These are phyloP conservation scores for Cirrhinus molitorella DNA, from an alignment of 2,797 vertebrate genomes.

Conservation along the genomic window DNA sequence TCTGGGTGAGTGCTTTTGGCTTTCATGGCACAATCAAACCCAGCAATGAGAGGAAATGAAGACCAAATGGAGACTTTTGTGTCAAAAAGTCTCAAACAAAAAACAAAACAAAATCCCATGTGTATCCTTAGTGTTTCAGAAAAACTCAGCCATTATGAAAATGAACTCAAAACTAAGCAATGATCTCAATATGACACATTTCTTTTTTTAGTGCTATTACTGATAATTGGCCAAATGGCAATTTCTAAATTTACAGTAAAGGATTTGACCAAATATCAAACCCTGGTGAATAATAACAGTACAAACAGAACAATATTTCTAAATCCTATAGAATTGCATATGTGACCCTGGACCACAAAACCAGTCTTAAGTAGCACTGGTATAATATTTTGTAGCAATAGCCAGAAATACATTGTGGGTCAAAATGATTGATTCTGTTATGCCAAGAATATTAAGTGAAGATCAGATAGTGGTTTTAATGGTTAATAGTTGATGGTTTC, in stretches of 20 bases:
- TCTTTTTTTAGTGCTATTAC: not conserved
- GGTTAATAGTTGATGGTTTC: too few relatives aligned
- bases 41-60: not conserved
- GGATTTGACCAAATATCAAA: not conserved
- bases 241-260: not conserved
- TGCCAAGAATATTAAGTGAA: too few relatives aligned
- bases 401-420: too few relatives aligned
- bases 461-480: too few relatives aligned
- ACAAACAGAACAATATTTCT: not conserved
- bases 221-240: not conserved
- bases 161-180: not conserved
- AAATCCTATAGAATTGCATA: not conserved
- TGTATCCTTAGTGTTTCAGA: too few relatives aligned
- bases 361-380: too few relatives aligned
- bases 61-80: not conserved
- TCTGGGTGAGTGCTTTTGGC: not conserved
- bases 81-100: too few relatives aligned
- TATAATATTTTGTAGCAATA: too few relatives aligned
- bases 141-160: not conserved
- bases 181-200: not conserved
- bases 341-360: too few relatives aligned
- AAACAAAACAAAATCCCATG: too few relatives aligned
- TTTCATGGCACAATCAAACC: not conserved
- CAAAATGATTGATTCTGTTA: too few relatives aligned
- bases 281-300: not conserved